Conservation (phyloP, 2,888 invertebrate species). For the Rhorus exstirpatorius region DNA sequence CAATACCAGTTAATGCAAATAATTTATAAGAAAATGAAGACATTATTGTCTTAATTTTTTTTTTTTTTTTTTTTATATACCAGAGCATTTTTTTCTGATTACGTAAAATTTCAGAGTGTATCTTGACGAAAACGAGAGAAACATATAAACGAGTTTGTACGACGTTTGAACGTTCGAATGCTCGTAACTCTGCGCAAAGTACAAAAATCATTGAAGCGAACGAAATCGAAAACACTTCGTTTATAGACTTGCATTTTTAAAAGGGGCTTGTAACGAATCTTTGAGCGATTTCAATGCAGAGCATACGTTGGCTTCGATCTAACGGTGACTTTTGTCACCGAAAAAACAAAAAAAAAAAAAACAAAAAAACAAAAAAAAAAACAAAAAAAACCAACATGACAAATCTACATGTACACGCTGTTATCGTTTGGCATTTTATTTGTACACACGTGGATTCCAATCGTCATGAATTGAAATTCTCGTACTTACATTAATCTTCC, state of each 20-base stretch:
- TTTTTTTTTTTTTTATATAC: neutral
- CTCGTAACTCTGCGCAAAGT: conserved; percentile 3
- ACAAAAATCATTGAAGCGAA: conserved; percentile 7
- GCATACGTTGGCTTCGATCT: neutral
- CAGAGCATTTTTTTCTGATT: conserved; percentile 1
- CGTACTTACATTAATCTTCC: conserved; percentile 31
- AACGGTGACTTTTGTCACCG: neutral
- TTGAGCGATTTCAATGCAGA: neutral
- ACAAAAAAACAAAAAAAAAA: neutral
- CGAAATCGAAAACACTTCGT: conserved; percentile 18
- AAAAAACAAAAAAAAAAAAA: neutral
- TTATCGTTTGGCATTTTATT: conserved; percentile 42
- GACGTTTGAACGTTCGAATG: neutral
- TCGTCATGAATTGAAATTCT: conserved; percentile 49
- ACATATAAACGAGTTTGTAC: no score
- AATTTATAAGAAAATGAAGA: no score
- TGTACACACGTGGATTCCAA: conserved; percentile 47
- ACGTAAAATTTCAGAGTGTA: conserved; percentile 3
- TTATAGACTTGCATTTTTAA: conserved; percentile 31
- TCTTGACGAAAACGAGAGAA: neutral
- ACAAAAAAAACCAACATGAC: conserved; percentile 22
- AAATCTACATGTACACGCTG: neutral
- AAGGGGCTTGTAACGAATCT: neutral
- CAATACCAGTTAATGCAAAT: neutral
- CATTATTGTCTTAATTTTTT: no score